A percentile compares a stretch with the other conserved stretches of the same genome.
Conservation (phyloP, 2,113 vertebrate genomes). For the Pseudolaguvia tuberculata region DNA sequence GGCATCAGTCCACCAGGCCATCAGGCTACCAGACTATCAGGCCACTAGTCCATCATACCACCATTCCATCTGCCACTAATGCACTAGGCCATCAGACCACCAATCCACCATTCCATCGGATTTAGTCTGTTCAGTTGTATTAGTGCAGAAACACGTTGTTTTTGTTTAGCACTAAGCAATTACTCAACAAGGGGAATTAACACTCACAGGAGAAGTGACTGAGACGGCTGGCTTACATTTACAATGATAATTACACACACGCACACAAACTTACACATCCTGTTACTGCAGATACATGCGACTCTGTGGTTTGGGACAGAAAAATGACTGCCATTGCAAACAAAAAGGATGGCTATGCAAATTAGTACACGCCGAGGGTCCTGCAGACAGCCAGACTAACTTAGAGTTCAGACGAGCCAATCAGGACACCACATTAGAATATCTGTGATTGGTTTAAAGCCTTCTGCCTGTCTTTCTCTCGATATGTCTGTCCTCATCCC, state of each 20-base stretch:
- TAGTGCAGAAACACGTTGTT: no score
- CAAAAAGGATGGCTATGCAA: background rate
- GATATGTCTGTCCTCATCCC: background rate
- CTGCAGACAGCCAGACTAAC: background rate
- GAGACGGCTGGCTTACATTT: conserved; percentile 45
- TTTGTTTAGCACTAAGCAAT: conserved; percentile 71
- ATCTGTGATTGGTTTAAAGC: background rate
- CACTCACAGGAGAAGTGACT: conserved; percentile 48
- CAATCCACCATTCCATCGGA: no score
- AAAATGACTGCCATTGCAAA: background rate
- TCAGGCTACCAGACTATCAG: no score
- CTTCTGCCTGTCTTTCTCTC: background rate
- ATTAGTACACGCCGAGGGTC: background rate
- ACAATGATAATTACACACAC: background rate
- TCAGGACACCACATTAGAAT: background rate
- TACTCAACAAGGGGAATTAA: conserved; percentile 70
- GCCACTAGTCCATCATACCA: no score
- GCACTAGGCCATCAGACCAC: no score
- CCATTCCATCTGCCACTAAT: no score
- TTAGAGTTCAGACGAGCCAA: background rate
- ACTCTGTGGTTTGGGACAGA: background rate
- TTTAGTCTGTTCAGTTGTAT: no score
- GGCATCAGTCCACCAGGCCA: no score
- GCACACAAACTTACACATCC: conserved; percentile 15
- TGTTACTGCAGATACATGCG: background rate